Conservation (phyloP, 2,113 vertebrate species). For the Scytalopus superciliaris region DNA sequence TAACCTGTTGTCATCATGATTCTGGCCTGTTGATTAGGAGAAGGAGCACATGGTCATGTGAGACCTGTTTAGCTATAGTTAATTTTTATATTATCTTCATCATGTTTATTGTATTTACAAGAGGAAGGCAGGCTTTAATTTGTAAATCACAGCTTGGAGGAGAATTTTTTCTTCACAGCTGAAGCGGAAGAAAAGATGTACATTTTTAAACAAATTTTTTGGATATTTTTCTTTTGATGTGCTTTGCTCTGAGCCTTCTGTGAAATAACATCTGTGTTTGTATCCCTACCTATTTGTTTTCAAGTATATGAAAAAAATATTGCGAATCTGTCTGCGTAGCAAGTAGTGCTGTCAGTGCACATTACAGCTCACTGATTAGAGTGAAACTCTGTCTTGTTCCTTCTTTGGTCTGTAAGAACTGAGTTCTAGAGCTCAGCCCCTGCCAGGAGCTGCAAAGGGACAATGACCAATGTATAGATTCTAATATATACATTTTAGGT, state of each 20-base stretch:
- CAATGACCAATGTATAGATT: neutral
- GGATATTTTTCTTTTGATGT: neutral
- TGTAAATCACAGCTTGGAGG: neutral
- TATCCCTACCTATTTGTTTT: neutral
- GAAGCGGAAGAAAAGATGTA: neutral
- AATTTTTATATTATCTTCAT: neutral
- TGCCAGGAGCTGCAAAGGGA: neutral
- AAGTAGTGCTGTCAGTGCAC: neutral
- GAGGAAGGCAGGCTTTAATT: neutral
- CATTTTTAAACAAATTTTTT: neutral
- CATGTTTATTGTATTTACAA: neutral
- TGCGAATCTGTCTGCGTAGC: neutral
- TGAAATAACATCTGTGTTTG: neutral
- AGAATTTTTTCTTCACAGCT: neutral
- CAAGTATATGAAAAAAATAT: neutral
- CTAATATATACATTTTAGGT: neutral
- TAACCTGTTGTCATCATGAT: neutral
- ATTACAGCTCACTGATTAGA: neutral
- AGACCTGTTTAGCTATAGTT: neutral
- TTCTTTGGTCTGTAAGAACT: neutral
- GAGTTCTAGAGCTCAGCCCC: neutral
- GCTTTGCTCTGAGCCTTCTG: neutral
- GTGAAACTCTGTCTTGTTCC: neutral
- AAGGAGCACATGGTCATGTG: neutral
- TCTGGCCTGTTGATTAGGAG: neutral